These are phyloP conservation scores for Microctonus brassicae DNA, from an alignment of 2,888 invertebrate genomes.

Conservation along the genomic window DNA sequence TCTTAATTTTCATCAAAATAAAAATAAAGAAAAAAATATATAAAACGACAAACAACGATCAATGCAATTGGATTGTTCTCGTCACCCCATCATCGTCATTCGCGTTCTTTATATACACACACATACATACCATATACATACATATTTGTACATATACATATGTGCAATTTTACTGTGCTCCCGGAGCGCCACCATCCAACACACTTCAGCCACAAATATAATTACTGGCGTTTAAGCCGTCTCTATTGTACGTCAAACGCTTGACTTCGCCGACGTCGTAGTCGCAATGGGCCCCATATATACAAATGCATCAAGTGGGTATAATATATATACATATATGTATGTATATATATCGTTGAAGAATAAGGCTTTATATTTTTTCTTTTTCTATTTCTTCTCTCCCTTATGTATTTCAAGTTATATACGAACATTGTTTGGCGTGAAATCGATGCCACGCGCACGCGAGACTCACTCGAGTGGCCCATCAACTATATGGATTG, in stretches of 20 bases:
- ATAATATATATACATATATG: neutral
- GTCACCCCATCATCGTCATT: neutral
- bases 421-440: constrained; percentile 54
- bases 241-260: constrained; percentile 66
- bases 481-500: neutral
- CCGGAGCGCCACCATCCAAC: constrained; percentile 10
- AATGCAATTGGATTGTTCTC: constrained; percentile 16
- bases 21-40: neutral
- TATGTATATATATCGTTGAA: constrained; percentile 5
- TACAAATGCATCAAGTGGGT: neutral
- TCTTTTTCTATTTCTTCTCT: constrained; percentile 22
- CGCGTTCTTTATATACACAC: neutral
- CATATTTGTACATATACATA: no score
- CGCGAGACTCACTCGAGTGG: constrained; percentile 34
- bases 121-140: no score
- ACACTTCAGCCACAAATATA: constrained; percentile 66
- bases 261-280: constrained; percentile 63
- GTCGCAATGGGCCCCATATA: constrained; percentile 16
- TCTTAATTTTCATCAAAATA: neutral
- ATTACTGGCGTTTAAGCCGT: constrained; percentile 69
- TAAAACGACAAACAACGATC: neutral
- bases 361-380: constrained; percentile 29
- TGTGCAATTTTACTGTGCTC: constrained; percentile 8
- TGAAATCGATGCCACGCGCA: constrained; percentile 64
- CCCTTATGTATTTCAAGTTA: constrained; percentile 19